Percentiles rank a stretch among this genome's conserved stretches.
These are phyloP conservation scores for Phorcus lineatus DNA, from an alignment of 2,888 invertebrate genomes.

Conservation along the genomic window DNA sequence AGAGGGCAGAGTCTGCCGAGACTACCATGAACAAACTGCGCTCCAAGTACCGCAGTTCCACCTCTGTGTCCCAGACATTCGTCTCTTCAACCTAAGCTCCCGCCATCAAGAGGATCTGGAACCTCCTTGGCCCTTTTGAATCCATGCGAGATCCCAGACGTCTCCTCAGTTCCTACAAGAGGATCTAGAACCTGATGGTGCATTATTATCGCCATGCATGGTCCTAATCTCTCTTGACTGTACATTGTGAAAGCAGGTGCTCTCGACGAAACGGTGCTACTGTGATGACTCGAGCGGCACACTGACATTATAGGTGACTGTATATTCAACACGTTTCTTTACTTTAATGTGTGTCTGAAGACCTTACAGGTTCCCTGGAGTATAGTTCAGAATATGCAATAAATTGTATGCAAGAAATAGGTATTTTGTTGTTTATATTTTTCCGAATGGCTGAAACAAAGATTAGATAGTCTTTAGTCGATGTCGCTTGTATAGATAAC, in stretches of 20 bases:
- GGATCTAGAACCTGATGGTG: no score
- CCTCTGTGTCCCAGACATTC: conserved; percentile 63
- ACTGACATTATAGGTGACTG: no score
- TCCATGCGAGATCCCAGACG: no score
- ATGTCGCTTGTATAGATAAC: no score
- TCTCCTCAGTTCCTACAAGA: no score
- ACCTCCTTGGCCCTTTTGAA: background rate
- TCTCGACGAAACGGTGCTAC: conserved; percentile 10
- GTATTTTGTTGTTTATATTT: no score
- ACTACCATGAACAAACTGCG: conserved; percentile 76
- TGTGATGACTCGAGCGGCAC: conserved; percentile 14
- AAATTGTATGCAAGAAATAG: background rate
- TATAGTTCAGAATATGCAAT: background rate
- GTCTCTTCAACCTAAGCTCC: conserved; percentile 40
- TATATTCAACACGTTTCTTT: no score
- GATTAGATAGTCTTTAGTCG: no score
- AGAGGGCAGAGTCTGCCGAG: conserved; percentile 77
- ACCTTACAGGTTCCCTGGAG: background rate
- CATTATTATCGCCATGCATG: no score
- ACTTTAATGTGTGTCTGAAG: background rate
- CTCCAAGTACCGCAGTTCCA: conserved; percentile 74
- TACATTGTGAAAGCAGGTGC: background rate
- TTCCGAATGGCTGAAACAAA: no score
- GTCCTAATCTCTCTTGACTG: background rate
- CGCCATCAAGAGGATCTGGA: background rate